Conservation (phyloP, 2,113 vertebrate genomes). For the Onychostoma macrolepis region DNA sequence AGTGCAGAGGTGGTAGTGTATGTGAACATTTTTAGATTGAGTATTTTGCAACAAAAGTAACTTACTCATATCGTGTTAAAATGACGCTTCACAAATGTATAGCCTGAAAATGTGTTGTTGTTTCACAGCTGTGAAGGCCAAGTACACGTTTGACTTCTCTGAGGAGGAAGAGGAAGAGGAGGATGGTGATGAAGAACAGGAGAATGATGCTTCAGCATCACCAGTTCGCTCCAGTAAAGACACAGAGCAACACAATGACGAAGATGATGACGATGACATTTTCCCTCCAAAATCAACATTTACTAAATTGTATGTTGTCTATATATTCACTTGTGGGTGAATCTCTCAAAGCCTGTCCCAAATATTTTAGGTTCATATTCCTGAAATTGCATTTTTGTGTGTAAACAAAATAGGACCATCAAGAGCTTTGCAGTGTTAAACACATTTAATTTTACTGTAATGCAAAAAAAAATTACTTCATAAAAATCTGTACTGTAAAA, state of each 20-base stretch:
- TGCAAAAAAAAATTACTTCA: neutral
- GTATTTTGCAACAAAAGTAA: neutral
- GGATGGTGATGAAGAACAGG: conserved; percentile 79
- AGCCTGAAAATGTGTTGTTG: conserved; percentile 1
- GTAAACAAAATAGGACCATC: neutral
- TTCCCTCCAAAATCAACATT: conserved; percentile 77
- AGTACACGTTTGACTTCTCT: conserved; percentile 98
- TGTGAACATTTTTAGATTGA: neutral
- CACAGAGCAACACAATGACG: conserved; percentile 72
- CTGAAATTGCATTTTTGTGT: neutral
- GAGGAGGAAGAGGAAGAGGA: conserved; percentile 92
- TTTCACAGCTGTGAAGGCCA: conserved; percentile 88
- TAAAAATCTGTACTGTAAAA: neutral
- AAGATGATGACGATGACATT: conserved; percentile 81
- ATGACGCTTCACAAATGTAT: neutral
- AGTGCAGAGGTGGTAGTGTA: neutral
- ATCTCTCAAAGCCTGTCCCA: neutral
- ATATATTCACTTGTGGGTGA: neutral
- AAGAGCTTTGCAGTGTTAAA: neutral
- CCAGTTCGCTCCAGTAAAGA: conserved; percentile 84
- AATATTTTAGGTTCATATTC: neutral
- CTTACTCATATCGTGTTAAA: neutral
- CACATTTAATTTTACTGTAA: neutral
- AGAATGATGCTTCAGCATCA: conserved; percentile 81
- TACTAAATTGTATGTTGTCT: conserved; percentile 38